phyloP scores from a whole-genome alignment of 1,140 invertebrate genomes.

The Arctopsyche grandis region DNA sequence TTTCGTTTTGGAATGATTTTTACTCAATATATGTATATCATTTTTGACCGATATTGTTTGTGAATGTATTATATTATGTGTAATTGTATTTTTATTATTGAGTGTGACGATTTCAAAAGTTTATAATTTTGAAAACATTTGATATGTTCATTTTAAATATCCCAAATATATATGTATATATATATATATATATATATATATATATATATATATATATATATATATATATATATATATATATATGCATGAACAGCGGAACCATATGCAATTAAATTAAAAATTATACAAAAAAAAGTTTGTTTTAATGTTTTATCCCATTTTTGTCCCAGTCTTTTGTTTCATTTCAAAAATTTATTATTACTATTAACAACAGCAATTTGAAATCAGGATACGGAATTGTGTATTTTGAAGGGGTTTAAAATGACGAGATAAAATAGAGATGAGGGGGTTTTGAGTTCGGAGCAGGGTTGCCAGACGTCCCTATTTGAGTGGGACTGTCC shows the following conservation, averaged over 20 bases:
- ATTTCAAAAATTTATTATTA: too few relatives aligned
- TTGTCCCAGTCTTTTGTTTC: neutral
- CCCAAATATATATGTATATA: neutral
- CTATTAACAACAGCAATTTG: too few relatives aligned
- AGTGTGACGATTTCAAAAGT: neutral
- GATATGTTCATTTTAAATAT: constrained; percentile 32
- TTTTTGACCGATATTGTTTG: neutral
- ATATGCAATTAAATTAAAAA: constrained; percentile 12
- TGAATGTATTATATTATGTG: too few relatives aligned
- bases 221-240: neutral
- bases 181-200: neutral
- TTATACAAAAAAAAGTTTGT: neutral
- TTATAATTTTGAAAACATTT: constrained; percentile 11
- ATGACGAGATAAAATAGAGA: too few relatives aligned
- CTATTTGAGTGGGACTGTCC: too few relatives aligned
- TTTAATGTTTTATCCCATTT: neutral
- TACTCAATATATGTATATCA: neutral
- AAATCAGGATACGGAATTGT: too few relatives aligned
- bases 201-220: neutral
- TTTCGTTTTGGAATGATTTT: constrained; percentile 10
- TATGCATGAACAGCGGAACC: constrained; percentile 1
- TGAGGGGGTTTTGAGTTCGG: too few relatives aligned
- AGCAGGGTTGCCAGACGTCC: too few relatives aligned
- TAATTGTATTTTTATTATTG: too few relatives aligned
- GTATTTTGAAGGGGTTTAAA: too few relatives aligned